phyloP scores from a whole-genome alignment of 2,888 invertebrate genomes.

The Aphidius colemani region DNA sequence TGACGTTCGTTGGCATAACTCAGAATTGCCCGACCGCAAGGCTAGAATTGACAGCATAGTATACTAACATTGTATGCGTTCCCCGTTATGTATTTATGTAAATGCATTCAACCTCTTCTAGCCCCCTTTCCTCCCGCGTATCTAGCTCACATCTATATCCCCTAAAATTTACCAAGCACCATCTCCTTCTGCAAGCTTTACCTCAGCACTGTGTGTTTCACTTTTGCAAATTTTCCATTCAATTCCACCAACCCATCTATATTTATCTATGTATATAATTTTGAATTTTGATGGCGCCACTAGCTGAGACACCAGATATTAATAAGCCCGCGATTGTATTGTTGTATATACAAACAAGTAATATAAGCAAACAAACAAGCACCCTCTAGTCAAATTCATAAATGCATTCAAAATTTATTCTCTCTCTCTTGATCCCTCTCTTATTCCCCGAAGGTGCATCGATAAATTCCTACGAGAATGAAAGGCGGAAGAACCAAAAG shows the following conservation, averaged over 20 bases:
- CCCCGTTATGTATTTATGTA: constrained; percentile 61
- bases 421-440: constrained; percentile 16
- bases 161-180: constrained; percentile 21
- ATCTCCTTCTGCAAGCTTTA: constrained; percentile 8
- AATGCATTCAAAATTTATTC: too few relatives aligned
- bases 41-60: constrained; percentile 60
- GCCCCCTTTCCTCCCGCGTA: constrained; percentile 25
- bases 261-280: too few relatives aligned
- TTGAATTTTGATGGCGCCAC: too few relatives aligned
- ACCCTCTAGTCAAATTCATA: background rate
- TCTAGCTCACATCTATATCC: constrained; percentile 33
- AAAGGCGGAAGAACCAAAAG: too few relatives aligned
- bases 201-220: constrained; percentile 21
- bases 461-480: too few relatives aligned
- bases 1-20: constrained; percentile 56
- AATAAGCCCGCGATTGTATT: too few relatives aligned
- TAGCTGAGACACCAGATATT: too few relatives aligned
- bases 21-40: constrained; percentile 58
- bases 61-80: constrained; percentile 60
- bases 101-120: constrained; percentile 45
- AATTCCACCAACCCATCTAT: constrained; percentile 36
- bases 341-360: too few relatives aligned
- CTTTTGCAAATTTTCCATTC: constrained; percentile 33
- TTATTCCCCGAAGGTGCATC: background rate
- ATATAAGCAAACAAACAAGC: too few relatives aligned